Evolutionary conservation across 2,888 invertebrate genomes (phyloP).

Genomic region (Protophormia terraenovae): DNA sequence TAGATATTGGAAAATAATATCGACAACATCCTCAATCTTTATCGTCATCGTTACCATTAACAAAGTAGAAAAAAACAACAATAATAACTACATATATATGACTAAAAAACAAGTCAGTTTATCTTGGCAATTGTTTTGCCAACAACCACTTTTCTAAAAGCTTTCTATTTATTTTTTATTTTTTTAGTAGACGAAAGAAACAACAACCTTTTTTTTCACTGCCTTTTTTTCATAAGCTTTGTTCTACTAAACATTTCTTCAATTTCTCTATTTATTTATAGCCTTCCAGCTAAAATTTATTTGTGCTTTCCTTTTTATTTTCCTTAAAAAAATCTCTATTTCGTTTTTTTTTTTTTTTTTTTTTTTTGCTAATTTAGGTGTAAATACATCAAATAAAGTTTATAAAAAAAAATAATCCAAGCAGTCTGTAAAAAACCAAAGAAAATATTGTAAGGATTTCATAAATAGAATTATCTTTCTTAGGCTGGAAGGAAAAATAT

Average conservation of each 20-base stretch:
- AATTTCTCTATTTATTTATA: slow-evolving; percentile 27
- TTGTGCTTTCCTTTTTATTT: background rate
- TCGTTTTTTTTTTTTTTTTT: background rate
- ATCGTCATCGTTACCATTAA: slow-evolving; percentile 11
- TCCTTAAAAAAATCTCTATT: slow-evolving; percentile 4
- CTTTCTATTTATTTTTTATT: background rate
- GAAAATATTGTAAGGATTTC: slow-evolving; percentile 36
- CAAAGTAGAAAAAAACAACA: slow-evolving; percentile 1
- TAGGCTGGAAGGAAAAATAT: background rate
- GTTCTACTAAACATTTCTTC: background rate
- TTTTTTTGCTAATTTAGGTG: slow-evolving; percentile 19
- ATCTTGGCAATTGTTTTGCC: slow-evolving; percentile 30
- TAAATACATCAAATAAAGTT: slow-evolving; percentile 45
- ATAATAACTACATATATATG: background rate
- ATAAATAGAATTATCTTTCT: slow-evolving; percentile 17
- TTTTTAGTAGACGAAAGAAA: background rate
- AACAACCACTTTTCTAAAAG: background rate
- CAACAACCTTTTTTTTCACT: slow-evolving; percentile 1
- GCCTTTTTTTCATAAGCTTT: background rate
- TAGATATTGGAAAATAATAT: background rate
- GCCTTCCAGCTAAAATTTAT: slow-evolving; percentile 26
- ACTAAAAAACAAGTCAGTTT: slow-evolving; percentile 3
- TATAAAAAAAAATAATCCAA: slow-evolving; percentile 16
- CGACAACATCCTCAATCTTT: background rate
- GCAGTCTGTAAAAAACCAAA: background rate